Percentiles rank a stretch among this genome's conserved stretches.
phyloP scores from a whole-genome alignment of 2,888 invertebrate species.

The Lepas anatifera region DNA sequence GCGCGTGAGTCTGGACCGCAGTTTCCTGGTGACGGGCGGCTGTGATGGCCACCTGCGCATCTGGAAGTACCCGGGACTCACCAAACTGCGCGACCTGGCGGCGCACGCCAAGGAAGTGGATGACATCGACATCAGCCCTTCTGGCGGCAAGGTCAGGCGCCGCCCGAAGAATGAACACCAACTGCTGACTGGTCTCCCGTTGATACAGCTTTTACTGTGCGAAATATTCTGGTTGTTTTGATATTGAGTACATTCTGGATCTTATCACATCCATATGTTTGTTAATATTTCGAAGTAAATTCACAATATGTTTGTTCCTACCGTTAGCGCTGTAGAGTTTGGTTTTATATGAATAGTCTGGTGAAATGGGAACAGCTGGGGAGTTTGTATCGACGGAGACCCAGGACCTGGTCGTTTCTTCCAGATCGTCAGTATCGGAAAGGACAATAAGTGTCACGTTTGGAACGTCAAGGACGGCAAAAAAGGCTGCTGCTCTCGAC shows the following conservation, averaged over 20 bases:
- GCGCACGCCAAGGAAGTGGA: slow-evolving; percentile 68
- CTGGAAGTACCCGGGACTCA: slow-evolving; percentile 77
- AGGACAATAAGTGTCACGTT: slow-evolving; percentile 64
- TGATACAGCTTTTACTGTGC: too few relatives aligned
- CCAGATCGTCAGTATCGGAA: slow-evolving; percentile 67
- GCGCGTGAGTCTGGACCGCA: slow-evolving; percentile 58
- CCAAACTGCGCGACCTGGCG: slow-evolving; percentile 37
- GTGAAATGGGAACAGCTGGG: too few relatives aligned
- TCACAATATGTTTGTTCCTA: too few relatives aligned
- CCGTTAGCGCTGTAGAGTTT: too few relatives aligned
- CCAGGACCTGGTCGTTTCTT: slow-evolving; percentile 25
- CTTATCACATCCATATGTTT: too few relatives aligned
- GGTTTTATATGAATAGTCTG: too few relatives aligned
- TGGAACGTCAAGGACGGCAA: slow-evolving; percentile 60
- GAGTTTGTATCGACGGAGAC: too few relatives aligned
- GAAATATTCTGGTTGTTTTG: too few relatives aligned
- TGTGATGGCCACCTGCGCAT: slow-evolving; percentile 74
- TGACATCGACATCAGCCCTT: slow-evolving; percentile 80
- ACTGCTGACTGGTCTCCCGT: too few relatives aligned
- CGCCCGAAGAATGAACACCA: too few relatives aligned
- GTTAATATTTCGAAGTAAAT: too few relatives aligned
- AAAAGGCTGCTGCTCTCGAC: slow-evolving; percentile 52
- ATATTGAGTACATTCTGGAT: too few relatives aligned
- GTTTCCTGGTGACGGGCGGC: slow-evolving; percentile 79
- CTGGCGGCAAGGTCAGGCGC: slow-evolving; percentile 45